Conservation (phyloP, 2,888 invertebrate genomes). For the Tachystola acroxantha region DNA sequence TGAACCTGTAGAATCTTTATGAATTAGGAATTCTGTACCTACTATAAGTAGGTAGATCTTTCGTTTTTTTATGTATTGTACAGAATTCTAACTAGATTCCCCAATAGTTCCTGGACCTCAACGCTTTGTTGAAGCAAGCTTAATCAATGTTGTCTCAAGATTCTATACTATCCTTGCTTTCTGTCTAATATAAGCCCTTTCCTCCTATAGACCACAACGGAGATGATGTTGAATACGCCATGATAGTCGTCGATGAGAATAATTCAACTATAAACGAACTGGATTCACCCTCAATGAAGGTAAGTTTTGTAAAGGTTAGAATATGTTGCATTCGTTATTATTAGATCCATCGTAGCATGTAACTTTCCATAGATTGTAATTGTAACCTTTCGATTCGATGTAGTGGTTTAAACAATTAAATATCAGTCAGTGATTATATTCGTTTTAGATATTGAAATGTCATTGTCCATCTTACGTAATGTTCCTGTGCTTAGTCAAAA, state of each 20-base stretch:
- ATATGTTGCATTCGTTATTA: neutral
- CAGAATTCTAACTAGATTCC: constrained; percentile 4
- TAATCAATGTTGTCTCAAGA: constrained; percentile 50
- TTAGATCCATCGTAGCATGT: constrained; percentile 1
- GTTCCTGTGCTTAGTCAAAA: too few species aligned
- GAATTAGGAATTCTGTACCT: too few species aligned
- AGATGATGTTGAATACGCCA: constrained; percentile 92
- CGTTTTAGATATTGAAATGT: too few species aligned
- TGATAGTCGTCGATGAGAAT: constrained; percentile 93
- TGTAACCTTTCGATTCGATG: neutral
- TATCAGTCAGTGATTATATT: constrained; percentile 1
- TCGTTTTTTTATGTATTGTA: neutral
- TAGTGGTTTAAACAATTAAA: neutral
- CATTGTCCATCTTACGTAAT: too few species aligned
- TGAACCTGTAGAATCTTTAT: too few species aligned
- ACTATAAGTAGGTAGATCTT: too few species aligned
- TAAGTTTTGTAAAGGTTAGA: constrained; percentile 41
- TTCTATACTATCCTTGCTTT: constrained; percentile 4
- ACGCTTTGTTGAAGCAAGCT: constrained; percentile 62
- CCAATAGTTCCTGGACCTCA: constrained; percentile 25
- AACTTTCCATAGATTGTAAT: neutral
- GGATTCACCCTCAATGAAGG: constrained; percentile 92
- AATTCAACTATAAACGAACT: constrained; percentile 90
- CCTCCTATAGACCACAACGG: constrained; percentile 71
- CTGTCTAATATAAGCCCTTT: too few species aligned